Evolutionary conservation across 1,140 invertebrate genomes (phyloP).

Genomic region (Idris sp.): DNA sequence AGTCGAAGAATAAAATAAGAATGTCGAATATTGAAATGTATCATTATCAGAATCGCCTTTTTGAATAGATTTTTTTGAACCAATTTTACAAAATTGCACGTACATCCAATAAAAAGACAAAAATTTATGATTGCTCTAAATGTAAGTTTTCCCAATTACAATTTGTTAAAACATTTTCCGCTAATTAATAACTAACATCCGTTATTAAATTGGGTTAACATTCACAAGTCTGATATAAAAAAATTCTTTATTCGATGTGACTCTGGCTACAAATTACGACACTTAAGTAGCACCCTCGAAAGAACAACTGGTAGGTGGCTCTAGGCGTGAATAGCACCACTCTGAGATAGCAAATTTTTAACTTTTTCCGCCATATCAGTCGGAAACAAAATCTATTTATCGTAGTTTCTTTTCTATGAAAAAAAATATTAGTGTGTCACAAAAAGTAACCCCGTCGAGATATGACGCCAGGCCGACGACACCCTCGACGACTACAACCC

Average conservation of each 20-base stretch:
- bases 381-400: conserved; percentile 49
- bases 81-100: no score
- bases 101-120: no score
- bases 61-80: no score
- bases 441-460: conserved; percentile 33
- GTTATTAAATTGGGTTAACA: no score
- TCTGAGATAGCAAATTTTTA: conserved; percentile 21
- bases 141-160: no score
- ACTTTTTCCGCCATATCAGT: conserved; percentile 31
- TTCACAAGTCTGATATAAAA: conserved; percentile 2
- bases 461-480: conserved; percentile 53
- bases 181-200: no score
- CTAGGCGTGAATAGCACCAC: conserved; percentile 10
- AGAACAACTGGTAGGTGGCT: conserved; percentile 15
- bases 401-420: conserved; percentile 30
- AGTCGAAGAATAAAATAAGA: no score
- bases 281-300: conserved; percentile 21
- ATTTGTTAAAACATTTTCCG: no score
- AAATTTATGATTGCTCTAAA: no score
- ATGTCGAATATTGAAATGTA: no score
- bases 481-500: conserved; percentile 46
- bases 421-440: conserved; percentile 34
- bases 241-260: conserved; percentile 5
- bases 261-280: conserved; percentile 16
- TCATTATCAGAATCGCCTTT: no score